phyloP scores from a whole-genome alignment of 1,140 invertebrate genomes.

The Brachionus plicatilis region DNA sequence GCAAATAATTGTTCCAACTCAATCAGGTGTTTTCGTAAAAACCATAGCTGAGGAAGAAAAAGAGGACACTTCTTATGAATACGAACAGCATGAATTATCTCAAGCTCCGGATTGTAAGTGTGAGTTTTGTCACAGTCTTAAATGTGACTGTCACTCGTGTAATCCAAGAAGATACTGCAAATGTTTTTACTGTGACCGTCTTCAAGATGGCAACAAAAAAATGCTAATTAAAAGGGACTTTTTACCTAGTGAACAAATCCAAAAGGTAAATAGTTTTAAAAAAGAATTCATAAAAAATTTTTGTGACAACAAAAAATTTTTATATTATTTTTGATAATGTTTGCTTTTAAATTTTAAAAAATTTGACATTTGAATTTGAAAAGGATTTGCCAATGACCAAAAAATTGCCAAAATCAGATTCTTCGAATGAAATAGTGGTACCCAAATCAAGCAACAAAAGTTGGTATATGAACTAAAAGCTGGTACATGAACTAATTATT shows the following conservation, averaged over 20 bases:
- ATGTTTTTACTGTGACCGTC: constrained; percentile 4
- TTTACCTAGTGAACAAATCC: constrained; percentile 16
- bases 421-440: neutral
- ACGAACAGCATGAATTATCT: neutral
- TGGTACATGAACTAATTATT: neutral
- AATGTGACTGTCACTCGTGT: constrained; percentile 33
- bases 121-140: neutral
- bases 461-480: constrained; percentile 5
- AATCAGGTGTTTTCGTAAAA: neutral
- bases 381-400: neutral
- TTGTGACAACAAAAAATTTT: too few species aligned
- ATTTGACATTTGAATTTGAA: neutral
- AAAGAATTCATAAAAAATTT: neutral
- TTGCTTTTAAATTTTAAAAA: too few species aligned
- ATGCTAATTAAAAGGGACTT: neutral
- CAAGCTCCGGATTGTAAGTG: neutral
- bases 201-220: neutral
- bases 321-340: too few species aligned
- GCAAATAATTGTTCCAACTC: neutral
- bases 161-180: constrained; percentile 29
- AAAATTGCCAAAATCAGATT: neutral
- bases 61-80: neutral
- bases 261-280: neutral
- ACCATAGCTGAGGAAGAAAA: neutral
- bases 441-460: neutral